Conservation (phyloP, 2,888 invertebrate species). For the Rotaria socialis region DNA sequence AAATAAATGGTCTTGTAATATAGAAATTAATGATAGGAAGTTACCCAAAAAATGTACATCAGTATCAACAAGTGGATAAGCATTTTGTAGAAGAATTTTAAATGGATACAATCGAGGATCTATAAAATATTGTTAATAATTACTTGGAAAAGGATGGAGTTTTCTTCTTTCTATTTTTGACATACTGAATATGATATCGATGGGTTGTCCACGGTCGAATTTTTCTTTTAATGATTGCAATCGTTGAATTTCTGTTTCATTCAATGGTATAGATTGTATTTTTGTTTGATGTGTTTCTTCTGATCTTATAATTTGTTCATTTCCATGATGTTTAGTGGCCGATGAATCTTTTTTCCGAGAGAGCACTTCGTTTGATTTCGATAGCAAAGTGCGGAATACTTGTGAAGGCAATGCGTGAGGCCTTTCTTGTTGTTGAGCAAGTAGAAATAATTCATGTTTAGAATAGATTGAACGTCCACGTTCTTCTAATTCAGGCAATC, state of each 20-base stretch:
- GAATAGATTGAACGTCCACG: not conserved
- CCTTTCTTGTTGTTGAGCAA: not conserved
- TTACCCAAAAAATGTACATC: not conserved
- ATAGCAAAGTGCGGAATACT: not conserved
- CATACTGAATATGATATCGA: constrained; percentile 4
- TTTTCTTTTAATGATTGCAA: not conserved
- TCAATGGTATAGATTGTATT: not conserved
- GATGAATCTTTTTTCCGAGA: not conserved
- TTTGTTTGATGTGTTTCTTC: not conserved
- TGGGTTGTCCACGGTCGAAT: not conserved
- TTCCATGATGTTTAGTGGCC: not conserved
- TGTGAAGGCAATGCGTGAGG: not conserved
- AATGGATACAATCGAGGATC: constrained; percentile 31
- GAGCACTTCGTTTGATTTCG: not conserved
- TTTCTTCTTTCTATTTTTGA: no score
- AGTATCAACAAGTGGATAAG: not conserved
- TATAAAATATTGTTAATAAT: not conserved
- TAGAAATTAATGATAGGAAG: not conserved
- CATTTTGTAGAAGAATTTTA: not conserved
- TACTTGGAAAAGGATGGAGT: no score
- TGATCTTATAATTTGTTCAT: not conserved
- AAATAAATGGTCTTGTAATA: not conserved
- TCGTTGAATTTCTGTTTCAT: not conserved
- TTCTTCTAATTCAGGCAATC: not conserved
- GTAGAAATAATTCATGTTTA: not conserved